Conservation (phyloP, 2,797 vertebrate genomes). For the Anas acuta region DNA sequence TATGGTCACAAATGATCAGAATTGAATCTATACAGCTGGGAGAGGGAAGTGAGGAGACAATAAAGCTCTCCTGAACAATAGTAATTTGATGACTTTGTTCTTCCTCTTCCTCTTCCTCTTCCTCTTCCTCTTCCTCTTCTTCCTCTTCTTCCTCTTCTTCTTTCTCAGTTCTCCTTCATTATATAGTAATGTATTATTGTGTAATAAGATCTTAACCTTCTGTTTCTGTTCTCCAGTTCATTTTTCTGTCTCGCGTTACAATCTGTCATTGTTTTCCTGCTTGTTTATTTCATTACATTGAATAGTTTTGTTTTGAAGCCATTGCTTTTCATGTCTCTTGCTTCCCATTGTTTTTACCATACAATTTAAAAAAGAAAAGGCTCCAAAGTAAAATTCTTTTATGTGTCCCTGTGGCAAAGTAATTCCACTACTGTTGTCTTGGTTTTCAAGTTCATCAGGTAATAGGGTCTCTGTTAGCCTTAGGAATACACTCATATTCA, state of each 20-base stretch:
- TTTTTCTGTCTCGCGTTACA: background rate
- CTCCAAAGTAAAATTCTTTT: background rate
- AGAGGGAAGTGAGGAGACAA: background rate
- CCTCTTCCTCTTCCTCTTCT: too few relatives aligned
- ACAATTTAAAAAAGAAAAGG: background rate
- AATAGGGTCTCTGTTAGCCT: background rate
- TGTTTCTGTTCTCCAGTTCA: background rate
- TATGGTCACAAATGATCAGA: background rate
- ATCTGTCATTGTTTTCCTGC: background rate
- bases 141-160: background rate
- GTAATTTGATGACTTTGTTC: background rate
- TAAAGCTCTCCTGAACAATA: background rate
- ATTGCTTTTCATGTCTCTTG: background rate
- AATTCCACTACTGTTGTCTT: background rate
- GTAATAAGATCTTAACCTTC: background rate
- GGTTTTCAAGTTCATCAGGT: background rate
- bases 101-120: too few relatives aligned
- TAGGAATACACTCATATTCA: background rate
- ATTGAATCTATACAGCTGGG: background rate
- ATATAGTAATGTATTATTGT: background rate
- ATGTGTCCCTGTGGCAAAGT: background rate
- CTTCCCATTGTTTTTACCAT: background rate
- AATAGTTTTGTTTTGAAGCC: background rate
- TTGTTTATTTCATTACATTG: background rate
- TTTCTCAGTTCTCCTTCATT: background rate